These are phyloP conservation scores for Gila robusta DNA, from an alignment of 2,797 vertebrate species.

Conservation along the genomic window DNA sequence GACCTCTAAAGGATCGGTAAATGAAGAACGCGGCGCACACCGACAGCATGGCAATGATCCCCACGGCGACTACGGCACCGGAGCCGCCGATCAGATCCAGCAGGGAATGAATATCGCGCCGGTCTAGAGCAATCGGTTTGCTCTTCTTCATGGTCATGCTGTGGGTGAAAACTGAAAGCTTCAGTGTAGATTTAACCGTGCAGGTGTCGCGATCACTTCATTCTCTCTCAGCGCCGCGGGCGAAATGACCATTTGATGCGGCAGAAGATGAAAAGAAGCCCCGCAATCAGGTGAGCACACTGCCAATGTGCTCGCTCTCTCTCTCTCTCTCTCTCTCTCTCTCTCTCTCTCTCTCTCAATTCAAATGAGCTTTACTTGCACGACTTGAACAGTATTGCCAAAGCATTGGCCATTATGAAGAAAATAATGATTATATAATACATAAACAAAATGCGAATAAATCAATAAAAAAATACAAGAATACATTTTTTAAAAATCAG, in stretches of 20 bases:
- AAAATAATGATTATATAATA: not conserved
- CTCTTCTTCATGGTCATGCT: slow-evolving; percentile 68
- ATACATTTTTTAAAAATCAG: too few species aligned
- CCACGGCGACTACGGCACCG: slow-evolving; percentile 73
- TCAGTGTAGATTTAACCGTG: not conserved
- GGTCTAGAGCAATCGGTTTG: slow-evolving; percentile 66
- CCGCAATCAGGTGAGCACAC: slow-evolving; percentile 68
- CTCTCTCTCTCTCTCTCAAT: not conserved
- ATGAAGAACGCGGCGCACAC: slow-evolving; percentile 74
- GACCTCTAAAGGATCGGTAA: slow-evolving; percentile 72
- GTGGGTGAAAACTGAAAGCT: not conserved
- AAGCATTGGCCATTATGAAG: not conserved
- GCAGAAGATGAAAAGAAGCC: slow-evolving; percentile 57
- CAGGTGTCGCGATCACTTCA: slow-evolving; percentile 8
- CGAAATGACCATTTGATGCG: slow-evolving; percentile 71
- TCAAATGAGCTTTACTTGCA: not conserved
- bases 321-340: not conserved
- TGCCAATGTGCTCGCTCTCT: slow-evolving; percentile 63
- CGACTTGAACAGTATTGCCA: too few species aligned
- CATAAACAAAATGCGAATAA: not conserved
- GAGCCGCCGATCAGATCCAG: slow-evolving; percentile 74
- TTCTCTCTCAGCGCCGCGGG: slow-evolving; percentile 40
- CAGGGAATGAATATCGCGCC: slow-evolving; percentile 72
- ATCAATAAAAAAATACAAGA: too few species aligned
- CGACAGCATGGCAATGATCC: slow-evolving; percentile 66